Percentiles rank a stretch among this genome's conserved stretches.
phyloP scores from a whole-genome alignment of 2,113 vertebrate species.

The Engraulis encrasicolus region DNA sequence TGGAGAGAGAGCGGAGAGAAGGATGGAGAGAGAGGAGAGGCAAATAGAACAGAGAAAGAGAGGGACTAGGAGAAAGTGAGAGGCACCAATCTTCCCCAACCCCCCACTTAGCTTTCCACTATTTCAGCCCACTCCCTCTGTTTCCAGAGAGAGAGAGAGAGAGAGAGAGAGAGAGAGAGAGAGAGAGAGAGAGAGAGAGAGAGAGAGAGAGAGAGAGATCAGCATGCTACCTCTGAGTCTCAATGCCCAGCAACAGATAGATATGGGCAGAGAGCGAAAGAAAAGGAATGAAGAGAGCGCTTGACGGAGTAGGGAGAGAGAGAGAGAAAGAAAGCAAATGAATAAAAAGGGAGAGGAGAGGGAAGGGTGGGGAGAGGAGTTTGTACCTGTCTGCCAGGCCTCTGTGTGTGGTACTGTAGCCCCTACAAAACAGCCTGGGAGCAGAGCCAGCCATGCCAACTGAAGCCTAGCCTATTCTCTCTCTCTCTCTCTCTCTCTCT shows the following conservation, averaged over 20 bases:
- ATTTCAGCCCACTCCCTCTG: background rate
- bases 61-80: background rate
- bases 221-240: background rate
- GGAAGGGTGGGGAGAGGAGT: background rate
- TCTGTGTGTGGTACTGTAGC: constrained; percentile 5
- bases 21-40: background rate
- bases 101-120: background rate
- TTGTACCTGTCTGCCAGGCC: constrained; percentile 22
- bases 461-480: background rate
- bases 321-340: background rate
- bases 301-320: background rate
- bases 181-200: background rate
- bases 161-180: too few species aligned
- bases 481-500: background rate
- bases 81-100: too few species aligned
- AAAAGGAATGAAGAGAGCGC: background rate
- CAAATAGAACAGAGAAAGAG: background rate
- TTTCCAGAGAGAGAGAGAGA: background rate
- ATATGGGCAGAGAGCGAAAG: background rate
- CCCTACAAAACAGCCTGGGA: constrained; percentile 8
- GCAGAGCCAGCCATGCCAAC: background rate
- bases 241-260: constrained; percentile 3
- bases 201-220: background rate
- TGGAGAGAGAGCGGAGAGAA: background rate
- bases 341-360: background rate